Base-by-base conservation (phyloP, 2,888 invertebrate genomes). In the Ephialtes manifestator region DNA sequence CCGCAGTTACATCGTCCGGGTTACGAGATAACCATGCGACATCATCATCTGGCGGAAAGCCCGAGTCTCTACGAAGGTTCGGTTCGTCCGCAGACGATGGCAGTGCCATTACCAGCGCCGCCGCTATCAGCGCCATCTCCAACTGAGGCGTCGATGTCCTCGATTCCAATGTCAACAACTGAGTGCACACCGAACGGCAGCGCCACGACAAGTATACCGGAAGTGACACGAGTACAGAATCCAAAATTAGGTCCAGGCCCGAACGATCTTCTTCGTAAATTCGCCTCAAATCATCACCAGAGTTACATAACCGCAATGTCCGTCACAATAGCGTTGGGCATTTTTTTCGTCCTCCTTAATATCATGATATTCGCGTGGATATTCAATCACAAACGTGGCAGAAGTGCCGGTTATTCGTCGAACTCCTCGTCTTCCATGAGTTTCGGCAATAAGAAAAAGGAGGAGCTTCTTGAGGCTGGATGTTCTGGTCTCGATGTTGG, bases 1-100 rank as follows among this genome's bases (percentile, higher is more conserved):
- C 98, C 98, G 75, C 98, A 98, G 93, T 95, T 99, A 76, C 98
- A 98, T 93, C 95, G 97, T 83, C 97, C 98, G 13, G 98, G 98
- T 24, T 97, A 97, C 87, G 98, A 98, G 92, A 96, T 97, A 85
- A 97, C 97, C 85, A 97, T 98, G 97, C 95, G 97, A 55, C 97
- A 98, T 93, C 97, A 98, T 93, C 98, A 98, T 93, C 97, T 98
- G 91, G 96, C 97, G 90, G 97, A 97, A 83, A 92, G 90, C 75
- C 89, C 93, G 0, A 90, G 88, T 65, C 88, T 94, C 0, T 94
- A 94, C 88, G 94, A 94, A 96, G 97, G 97, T 89, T 96, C 96
- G 39, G 97, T 98, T 18, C 95, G 97, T 88, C 96, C 96, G 0
- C 97, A 97, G 93, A 95, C 96, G 3, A 95, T 96, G 94, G 96